Conservation (phyloP, 1,140 invertebrate species). For the Aphelenchoides avenae region DNA sequence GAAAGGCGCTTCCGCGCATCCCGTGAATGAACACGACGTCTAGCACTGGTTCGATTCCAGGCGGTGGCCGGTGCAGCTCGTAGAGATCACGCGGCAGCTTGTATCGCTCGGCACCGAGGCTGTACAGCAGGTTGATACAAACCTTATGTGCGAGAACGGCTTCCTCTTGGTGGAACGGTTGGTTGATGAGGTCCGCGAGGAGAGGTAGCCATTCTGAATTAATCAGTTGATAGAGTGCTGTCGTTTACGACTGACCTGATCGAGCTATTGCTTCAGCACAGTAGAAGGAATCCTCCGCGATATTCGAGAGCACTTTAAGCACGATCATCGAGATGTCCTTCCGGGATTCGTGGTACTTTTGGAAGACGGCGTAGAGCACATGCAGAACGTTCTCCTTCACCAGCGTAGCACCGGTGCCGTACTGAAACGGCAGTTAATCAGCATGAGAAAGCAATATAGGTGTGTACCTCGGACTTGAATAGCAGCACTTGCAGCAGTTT, state of each 20-base stretch:
- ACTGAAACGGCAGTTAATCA: constrained; percentile 10
- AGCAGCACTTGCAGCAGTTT: constrained; percentile 26
- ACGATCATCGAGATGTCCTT: constrained; percentile 28
- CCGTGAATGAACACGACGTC: constrained; percentile 35
- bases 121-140: constrained; percentile 28
- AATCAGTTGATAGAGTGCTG: not conserved
- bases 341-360: constrained; percentile 20
- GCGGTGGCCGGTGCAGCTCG: constrained; percentile 26
- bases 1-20: constrained; percentile 30
- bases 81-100: constrained; percentile 35
- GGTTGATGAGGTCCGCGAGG: constrained; percentile 15
- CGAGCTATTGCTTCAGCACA: constrained; percentile 22
- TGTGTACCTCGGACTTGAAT: constrained; percentile 19
- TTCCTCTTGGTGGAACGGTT: constrained; percentile 39
- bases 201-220: constrained; percentile 23
- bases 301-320: constrained; percentile 38
- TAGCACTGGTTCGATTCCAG: not conserved
- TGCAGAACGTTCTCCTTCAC: constrained; percentile 28
- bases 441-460: not conserved
- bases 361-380: constrained; percentile 14
- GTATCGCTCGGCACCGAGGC: constrained; percentile 22
- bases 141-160: constrained; percentile 39
- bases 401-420: constrained; percentile 17
- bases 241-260: constrained; percentile 21
- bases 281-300: constrained; percentile 18